phyloP scores from a whole-genome alignment of 2,113 vertebrate species.

The human (Homo sapiens) region GRCh38 chr21:41898001-41898500 shows the following conservation, averaged over 20 bases:
- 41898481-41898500: fast-evolving
- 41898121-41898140: fast-evolving
- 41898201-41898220: not conserved
- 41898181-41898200: not conserved
- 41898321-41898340: fast-evolving
- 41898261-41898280: not conserved
- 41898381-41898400: fast-evolving
- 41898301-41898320: fast-evolving
- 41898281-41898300: fast-evolving
- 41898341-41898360: fast-evolving
- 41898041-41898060: not conserved
- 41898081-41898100: fast-evolving
- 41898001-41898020: fast-evolving
- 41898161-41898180: not conserved
- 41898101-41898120: fast-evolving
- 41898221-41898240: fast-evolving
- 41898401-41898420: not conserved
- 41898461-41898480: not conserved
- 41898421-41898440: fast-evolving
- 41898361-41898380: fast-evolving
- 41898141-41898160: too few relatives aligned
- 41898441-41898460: fast-evolving
- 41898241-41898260: not conserved
- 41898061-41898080: fast-evolving
- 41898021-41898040: not conserved